These are phyloP conservation scores for Hydropsyche tenuis DNA, from an alignment of 1,140 invertebrate genomes.

Conservation along the genomic window DNA sequence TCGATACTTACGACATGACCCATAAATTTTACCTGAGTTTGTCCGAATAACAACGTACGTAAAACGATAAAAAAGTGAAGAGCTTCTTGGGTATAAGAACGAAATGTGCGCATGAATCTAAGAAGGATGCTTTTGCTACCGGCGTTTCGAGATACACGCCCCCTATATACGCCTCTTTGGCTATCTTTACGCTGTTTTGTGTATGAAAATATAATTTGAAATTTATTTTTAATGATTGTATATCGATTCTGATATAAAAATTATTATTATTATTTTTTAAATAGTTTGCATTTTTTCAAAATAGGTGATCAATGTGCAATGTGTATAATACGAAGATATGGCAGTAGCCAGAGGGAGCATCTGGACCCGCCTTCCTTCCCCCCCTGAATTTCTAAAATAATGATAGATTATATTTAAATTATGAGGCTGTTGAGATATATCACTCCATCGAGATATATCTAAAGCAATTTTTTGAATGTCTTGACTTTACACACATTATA, in stretches of 20 bases:
- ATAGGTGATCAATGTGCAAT: no score
- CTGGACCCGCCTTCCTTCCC: no score
- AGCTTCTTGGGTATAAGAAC: conserved; percentile 27
- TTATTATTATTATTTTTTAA: no score
- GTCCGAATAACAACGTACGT: conserved; percentile 43
- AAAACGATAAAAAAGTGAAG: not conserved
- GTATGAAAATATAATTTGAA: not conserved
- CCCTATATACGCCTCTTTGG: conserved; percentile 11
- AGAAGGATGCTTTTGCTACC: conserved; percentile 50
- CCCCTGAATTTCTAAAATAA: no score
- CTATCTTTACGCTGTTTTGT: conserved; percentile 20
- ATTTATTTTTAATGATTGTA: not conserved
- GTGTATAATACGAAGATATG: no score
- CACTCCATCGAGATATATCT: no score
- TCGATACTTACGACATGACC: conserved; percentile 39
- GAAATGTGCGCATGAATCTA: conserved; percentile 47
- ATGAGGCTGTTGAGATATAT: no score
- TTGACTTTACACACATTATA: no score
- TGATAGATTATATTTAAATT: no score
- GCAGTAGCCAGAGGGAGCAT: no score
- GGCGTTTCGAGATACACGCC: conserved; percentile 49
- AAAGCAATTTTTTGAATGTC: no score
- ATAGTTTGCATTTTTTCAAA: no score
- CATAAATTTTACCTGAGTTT: conserved; percentile 48
- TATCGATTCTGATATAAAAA: not conserved